phyloP scores from a whole-genome alignment of 2,888 invertebrate genomes.

The Lottia gigantea region DNA sequence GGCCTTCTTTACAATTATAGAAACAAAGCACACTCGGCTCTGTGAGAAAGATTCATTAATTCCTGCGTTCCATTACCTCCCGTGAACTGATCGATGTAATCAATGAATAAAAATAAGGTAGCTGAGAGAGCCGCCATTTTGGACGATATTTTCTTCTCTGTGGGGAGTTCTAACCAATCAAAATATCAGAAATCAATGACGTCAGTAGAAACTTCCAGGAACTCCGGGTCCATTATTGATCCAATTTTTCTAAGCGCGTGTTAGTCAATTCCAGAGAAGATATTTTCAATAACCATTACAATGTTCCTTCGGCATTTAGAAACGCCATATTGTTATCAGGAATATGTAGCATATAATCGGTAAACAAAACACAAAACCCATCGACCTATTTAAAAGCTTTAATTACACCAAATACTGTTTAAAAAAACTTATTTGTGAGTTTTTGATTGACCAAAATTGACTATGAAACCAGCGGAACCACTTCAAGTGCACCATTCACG shows the following conservation, averaged over 20 bases:
- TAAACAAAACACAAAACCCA: background rate
- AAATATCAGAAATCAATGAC: background rate
- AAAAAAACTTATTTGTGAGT: background rate
- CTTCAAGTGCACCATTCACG: background rate
- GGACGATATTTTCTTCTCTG: background rate
- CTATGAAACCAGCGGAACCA: background rate
- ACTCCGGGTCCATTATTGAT: background rate
- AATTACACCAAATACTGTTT: background rate
- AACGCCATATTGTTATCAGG: background rate
- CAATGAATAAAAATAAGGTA: constrained; percentile 6
- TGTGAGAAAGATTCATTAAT: constrained; percentile 1
- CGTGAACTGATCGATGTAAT: background rate
- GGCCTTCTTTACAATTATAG: background rate
- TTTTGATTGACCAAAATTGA: background rate
- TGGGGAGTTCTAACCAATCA: background rate
- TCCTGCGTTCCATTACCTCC: background rate
- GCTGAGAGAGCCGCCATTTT: background rate
- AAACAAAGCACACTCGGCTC: background rate
- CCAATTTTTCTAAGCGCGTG: background rate
- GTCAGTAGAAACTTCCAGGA: background rate
- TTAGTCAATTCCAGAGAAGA: background rate
- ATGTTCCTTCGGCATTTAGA: background rate
- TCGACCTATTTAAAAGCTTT: background rate
- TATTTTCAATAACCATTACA: background rate
- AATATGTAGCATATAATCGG: background rate